Evolutionary conservation across 1,140 invertebrate genomes (phyloP), one percentile per base, ranked within the genome.

Genomic region (Drosophila willistoni): DNA sequence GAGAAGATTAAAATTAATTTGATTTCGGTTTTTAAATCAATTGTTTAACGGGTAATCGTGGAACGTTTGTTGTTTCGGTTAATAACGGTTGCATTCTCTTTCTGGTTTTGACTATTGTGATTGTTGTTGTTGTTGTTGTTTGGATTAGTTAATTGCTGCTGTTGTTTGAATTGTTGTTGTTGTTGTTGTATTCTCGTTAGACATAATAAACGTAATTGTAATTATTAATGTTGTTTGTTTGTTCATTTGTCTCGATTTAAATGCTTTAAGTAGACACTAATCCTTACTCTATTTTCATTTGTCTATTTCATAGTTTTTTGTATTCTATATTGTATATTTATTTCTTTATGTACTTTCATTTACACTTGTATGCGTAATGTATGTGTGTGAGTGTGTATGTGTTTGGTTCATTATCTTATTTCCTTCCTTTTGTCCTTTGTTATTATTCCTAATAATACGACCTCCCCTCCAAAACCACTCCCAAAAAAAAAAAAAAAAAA

Each of bases 191-290:
- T 63, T 56, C n/a, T 14, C 7, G n/a, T 36, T 73, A 17, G n/a
- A 63, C 47, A 68, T 75, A 64, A 76, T 41, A 29, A 29, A 29
- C 41, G 73, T 76, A 68, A 75, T 69, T 76, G 73, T 76, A 76
- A 76, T 19, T 34, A 55, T 73, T 73, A 73, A 62, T 42, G 56
- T 71, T 47, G 17, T 42, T 67, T 72, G 56, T 71, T 33, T 73
- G 33, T 74, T 5, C 39, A 51, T 42, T 44, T 62, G 39, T 13
- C 39, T 62, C 59, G n/a, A 19, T 61, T 22, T 41, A 61, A 33
- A 9, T 25, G 34, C 14, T 19, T 34, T 13, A 39, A 39, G 33
- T 42, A 39, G 25, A 39, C 60, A 42, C 44, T 51, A 51, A 51
- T 51, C 19, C 19, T 51, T 22, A 22, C 44, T 51, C 10, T 22